A percentile compares a stretch with the other conserved stretches of the same genome.
These are phyloP conservation scores for Heliconius ethilla DNA, from an alignment of 2,888 invertebrate species.

Conservation along the genomic window DNA sequence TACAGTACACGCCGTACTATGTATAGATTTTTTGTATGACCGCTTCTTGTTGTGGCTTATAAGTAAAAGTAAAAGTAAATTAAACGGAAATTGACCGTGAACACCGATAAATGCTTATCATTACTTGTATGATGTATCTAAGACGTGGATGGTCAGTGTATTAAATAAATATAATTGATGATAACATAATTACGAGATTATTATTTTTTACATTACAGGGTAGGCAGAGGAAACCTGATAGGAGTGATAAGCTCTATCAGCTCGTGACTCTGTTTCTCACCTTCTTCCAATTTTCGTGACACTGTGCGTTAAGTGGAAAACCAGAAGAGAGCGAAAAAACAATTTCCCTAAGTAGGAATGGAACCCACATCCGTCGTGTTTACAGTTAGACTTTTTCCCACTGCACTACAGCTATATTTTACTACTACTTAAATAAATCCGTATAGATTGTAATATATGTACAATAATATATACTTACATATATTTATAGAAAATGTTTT, in stretches of 20 bases:
- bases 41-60: conserved; percentile 3
- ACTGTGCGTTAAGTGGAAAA: no score
- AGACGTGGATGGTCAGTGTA: neutral
- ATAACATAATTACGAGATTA: neutral
- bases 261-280: no score
- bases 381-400: no score
- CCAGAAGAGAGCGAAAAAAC: neutral
- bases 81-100: conserved; percentile 3
- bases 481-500: no score
- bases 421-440: no score
- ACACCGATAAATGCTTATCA: neutral
- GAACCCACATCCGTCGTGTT: no score
- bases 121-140: neutral
- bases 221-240: neutral
- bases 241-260: neutral
- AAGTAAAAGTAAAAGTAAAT: conserved; percentile 24
- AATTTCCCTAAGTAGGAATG: neutral
- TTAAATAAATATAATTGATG: neutral
- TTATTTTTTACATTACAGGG: neutral
- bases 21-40: neutral
- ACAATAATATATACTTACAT: no score
- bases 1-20: neutral
- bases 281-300: no score
- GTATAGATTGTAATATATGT: no score
- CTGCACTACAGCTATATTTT: no score